phyloP scores from a whole-genome alignment of 2,797 vertebrate species.

The Microtus agrestis region DNA sequence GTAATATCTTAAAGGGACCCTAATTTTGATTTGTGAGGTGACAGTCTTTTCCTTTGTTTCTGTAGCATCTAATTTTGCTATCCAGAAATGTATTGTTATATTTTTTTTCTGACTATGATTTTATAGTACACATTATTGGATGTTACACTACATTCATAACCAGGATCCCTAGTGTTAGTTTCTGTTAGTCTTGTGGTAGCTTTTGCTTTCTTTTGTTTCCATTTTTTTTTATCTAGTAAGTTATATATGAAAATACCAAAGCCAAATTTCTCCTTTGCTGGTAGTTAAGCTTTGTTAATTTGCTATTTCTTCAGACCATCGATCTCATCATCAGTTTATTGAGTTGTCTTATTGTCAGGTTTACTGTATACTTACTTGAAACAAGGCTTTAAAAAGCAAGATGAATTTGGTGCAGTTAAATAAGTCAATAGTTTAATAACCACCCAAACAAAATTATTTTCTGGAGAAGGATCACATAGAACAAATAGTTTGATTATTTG shows the following conservation, averaged over 20 bases:
- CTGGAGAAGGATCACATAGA: slow-evolving; percentile 5
- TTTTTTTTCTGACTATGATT: slow-evolving; percentile 27
- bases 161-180: background rate
- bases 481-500: background rate
- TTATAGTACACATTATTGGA: background rate
- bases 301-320: slow-evolving; percentile 3
- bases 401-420: slow-evolving; percentile 26
- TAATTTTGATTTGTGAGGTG: background rate
- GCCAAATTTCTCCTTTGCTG: slow-evolving; percentile 35
- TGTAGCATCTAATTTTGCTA: background rate
- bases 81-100: background rate
- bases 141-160: background rate
- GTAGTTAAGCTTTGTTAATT: slow-evolving; percentile 42
- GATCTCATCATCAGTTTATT: background rate
- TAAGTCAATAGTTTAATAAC: slow-evolving; percentile 36
- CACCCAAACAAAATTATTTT: background rate
- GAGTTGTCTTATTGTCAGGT: background rate
- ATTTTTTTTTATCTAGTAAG: background rate
- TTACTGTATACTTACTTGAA: background rate
- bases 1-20: background rate
- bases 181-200: background rate
- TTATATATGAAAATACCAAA: slow-evolving; percentile 33
- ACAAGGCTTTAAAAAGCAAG: slow-evolving; percentile 39
- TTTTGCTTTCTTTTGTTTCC: background rate
- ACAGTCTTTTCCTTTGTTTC: background rate